A percentile compares a stretch with the other conserved stretches of the same genome.
These are phyloP conservation scores for Therioaphis trifolii DNA, from an alignment of 2,888 invertebrate genomes.

Conservation along the genomic window DNA sequence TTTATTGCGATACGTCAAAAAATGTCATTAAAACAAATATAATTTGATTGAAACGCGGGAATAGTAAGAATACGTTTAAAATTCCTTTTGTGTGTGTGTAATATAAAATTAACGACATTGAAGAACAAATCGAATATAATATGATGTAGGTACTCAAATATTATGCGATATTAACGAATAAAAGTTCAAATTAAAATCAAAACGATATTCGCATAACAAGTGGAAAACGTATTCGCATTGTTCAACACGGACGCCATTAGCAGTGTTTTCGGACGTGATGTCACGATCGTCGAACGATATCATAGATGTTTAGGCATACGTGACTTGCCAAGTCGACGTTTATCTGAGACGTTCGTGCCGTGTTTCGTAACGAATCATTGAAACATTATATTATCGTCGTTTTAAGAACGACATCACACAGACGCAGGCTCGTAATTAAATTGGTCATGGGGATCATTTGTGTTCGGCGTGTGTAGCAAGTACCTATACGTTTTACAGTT, in stretches of 20 bases:
- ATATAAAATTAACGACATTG: no score
- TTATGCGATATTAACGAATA: no score
- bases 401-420: conserved; percentile 53
- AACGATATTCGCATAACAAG: no score
- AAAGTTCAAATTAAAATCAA: no score
- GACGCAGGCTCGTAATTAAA: conserved; percentile 62
- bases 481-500: not conserved
- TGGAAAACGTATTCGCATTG: no score
- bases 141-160: no score
- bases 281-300: not conserved
- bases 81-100: no score
- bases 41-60: no score
- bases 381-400: conserved; percentile 47
- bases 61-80: no score
- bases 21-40: no score
- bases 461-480: conserved; percentile 7
- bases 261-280: not conserved
- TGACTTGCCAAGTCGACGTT: conserved; percentile 32
- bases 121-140: no score
- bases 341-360: not conserved
- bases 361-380: conserved; percentile 42
- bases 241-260: not conserved
- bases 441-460: conserved; percentile 60
- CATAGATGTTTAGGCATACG: conserved; percentile 33
- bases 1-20: no score